Percentiles rank a stretch among this genome's conserved stretches.
Conservation (phyloP, 2,888 invertebrate genomes). For the Sesamia inferens region DNA sequence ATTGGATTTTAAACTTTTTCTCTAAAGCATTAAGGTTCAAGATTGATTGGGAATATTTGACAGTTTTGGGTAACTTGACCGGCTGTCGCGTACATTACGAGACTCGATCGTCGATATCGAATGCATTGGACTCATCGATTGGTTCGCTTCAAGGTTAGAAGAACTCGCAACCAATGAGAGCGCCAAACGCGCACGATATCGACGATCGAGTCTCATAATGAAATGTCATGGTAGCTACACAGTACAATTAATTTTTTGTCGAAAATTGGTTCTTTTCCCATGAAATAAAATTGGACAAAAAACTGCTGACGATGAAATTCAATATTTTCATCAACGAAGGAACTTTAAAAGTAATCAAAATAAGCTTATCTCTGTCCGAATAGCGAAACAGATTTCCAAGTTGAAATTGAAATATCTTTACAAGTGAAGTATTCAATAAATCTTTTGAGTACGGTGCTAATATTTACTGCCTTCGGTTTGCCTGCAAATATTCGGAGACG, state of each 20-base stretch:
- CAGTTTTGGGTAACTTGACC: too few relatives aligned
- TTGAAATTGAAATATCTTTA: neutral
- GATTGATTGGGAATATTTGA: too few relatives aligned
- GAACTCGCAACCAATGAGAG: too few relatives aligned
- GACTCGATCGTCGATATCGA: too few relatives aligned
- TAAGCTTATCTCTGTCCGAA: conserved; percentile 6
- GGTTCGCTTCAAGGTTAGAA: too few relatives aligned
- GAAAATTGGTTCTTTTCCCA: neutral
- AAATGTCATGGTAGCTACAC: too few relatives aligned
- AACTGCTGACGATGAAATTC: neutral
- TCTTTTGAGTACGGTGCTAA: conserved; percentile 3
- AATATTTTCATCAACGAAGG: neutral
- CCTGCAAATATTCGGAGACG: neutral
- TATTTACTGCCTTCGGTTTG: neutral
- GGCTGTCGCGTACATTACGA: too few relatives aligned
- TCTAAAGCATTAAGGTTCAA: too few relatives aligned
- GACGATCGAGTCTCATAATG: too few relatives aligned
- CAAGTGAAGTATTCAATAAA: conserved; percentile 33
- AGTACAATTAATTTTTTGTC: neutral
- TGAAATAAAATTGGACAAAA: neutral
- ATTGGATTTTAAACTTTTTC: too few relatives aligned
- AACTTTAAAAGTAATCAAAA: conserved; percentile 11
- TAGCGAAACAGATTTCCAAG: conserved; percentile 10
- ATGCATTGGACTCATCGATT: too few relatives aligned
- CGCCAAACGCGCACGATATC: too few relatives aligned